Percentiles rank a stretch among this genome's conserved stretches.
Conservation (phyloP, 2,113 vertebrate genomes). For the Heterochromis multidens region DNA sequence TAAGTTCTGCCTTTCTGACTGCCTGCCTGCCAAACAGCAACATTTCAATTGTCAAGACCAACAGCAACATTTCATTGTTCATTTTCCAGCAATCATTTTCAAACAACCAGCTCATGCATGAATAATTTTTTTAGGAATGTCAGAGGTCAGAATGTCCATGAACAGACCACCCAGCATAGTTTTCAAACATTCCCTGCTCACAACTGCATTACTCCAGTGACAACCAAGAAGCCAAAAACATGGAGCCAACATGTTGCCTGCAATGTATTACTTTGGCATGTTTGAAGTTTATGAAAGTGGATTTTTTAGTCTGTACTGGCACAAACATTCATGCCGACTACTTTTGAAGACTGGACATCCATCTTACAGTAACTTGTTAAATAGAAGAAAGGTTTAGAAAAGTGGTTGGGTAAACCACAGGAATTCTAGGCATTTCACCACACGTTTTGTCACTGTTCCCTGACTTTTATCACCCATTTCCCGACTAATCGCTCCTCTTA, state of each 20-base stretch:
- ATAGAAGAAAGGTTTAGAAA: not conserved
- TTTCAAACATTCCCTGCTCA: not conserved
- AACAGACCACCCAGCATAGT: not conserved
- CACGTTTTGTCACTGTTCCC: not conserved
- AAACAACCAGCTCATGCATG: not conserved
- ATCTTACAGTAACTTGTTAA: not conserved
- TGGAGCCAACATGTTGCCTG: not conserved
- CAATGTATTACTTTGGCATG: not conserved
- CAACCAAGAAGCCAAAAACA: not conserved
- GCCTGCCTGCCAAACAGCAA: not conserved
- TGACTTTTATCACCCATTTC: not conserved
- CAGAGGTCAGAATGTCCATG: not conserved
- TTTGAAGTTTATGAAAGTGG: not conserved
- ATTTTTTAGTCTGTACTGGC: not conserved
- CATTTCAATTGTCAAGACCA: not conserved
- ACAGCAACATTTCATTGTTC: not conserved
- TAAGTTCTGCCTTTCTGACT: not conserved
- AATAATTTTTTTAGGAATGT: not conserved
- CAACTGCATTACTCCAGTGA: not conserved
- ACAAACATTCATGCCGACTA: not conserved
- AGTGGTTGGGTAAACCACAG: not conserved
- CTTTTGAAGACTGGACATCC: not conserved
- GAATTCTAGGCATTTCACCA: not conserved
- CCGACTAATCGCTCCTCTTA: conserved; percentile 3
- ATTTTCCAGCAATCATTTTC: not conserved